These are phyloP conservation scores for Lutraria rhynchaena DNA, from an alignment of 1,140 invertebrate species.

Conservation along the genomic window DNA sequence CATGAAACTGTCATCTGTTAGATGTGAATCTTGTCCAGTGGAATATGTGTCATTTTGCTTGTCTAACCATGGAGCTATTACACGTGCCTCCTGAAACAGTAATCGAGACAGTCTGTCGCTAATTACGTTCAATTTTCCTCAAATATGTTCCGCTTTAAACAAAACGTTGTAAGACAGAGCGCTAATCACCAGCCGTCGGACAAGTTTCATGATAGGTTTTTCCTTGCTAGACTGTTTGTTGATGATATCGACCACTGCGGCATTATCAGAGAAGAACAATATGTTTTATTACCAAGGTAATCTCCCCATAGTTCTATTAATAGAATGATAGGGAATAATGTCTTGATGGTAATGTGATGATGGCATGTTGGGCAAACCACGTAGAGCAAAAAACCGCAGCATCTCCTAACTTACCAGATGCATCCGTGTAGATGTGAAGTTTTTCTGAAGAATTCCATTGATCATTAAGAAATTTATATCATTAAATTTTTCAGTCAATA, in stretches of 20 bases:
- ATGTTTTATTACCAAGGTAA: constrained; percentile 13
- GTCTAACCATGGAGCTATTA: too few species aligned
- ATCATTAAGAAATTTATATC: constrained; percentile 20
- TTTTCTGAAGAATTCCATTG: not conserved
- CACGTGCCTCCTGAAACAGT: not conserved
- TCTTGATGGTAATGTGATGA: constrained; percentile 50
- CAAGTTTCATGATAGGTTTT: constrained; percentile 37
- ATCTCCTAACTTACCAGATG: constrained; percentile 16
- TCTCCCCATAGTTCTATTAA: too few species aligned
- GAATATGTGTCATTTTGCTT: too few species aligned
- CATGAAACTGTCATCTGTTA: too few species aligned
- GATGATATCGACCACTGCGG: constrained; percentile 34
- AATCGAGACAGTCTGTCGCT: constrained; percentile 48
- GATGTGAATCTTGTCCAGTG: too few species aligned
- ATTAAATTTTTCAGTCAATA: constrained; percentile 49
- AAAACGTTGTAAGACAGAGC: constrained; percentile 32
- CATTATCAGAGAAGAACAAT: constrained; percentile 41
- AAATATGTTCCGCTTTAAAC: constrained; percentile 43
- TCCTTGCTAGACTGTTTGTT: constrained; percentile 43
- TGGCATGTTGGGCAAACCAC: constrained; percentile 20
- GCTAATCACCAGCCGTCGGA: constrained; percentile 27
- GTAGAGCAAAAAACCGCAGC: constrained; percentile 25
- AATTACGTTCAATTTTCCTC: constrained; percentile 27
- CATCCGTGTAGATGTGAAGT: constrained; percentile 53
- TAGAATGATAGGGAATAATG: constrained; percentile 57